These are phyloP conservation scores for Rhyacophila brunnea DNA, from an alignment of 1,140 invertebrate species.

Conservation along the genomic window DNA sequence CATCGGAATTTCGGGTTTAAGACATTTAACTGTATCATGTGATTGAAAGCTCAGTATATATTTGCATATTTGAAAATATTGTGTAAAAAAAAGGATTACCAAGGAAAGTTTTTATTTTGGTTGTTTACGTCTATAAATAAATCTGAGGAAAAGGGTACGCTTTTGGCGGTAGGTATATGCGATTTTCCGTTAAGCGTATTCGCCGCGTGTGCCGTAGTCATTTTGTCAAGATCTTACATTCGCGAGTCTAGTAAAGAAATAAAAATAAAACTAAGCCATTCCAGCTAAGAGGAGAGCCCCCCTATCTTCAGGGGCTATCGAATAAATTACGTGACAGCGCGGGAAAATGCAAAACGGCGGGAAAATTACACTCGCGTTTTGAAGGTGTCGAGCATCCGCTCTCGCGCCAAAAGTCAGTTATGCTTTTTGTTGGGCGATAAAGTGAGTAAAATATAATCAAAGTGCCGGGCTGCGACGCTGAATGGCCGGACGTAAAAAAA, in stretches of 20 bases:
- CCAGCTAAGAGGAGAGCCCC: constrained; percentile 2
- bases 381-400: neutral
- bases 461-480: neutral
- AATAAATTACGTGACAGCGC: constrained; percentile 35
- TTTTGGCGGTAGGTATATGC: no score
- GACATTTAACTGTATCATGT: no score
- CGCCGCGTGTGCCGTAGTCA: no score
- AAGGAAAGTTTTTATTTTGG: no score
- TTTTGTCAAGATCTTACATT: no score
- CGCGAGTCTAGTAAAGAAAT: constrained; percentile 19
- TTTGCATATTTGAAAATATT: no score
- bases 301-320: constrained; percentile 16
- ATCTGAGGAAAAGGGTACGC: no score
- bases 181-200: no score
- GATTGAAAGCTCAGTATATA: no score
- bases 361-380: constrained; percentile 30
- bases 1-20: no score
- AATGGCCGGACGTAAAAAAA: constrained; percentile 1
- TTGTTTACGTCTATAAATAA: no score
- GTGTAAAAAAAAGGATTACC: no score
- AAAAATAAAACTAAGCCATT: constrained; percentile 17
- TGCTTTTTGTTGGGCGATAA: constrained; percentile 1
- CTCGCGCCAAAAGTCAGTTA: neutral
- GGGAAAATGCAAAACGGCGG: constrained; percentile 21
- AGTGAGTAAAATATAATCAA: constrained; percentile 1